Percentiles rank a stretch among this genome's conserved stretches.
Conservation (phyloP, 2,113 vertebrate species). For the Prionailurus bengalensis region DNA sequence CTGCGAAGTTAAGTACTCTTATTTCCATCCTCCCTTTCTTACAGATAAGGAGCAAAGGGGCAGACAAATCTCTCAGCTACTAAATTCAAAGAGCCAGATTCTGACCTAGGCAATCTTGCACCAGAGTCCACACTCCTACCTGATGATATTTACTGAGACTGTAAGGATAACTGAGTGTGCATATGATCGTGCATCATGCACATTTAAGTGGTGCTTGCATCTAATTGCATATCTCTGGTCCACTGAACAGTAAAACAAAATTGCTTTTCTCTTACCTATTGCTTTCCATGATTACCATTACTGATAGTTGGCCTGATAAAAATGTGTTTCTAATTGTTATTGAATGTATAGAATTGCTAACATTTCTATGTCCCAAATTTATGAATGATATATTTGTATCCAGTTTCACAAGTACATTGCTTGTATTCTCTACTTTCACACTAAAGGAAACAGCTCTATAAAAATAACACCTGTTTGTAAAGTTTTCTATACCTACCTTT, state of each 20-base stretch:
- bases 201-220: background rate
- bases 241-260: slow-evolving; percentile 47
- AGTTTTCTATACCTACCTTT: background rate
- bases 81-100: background rate
- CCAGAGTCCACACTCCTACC: background rate
- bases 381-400: slow-evolving; percentile 17
- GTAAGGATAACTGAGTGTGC: background rate
- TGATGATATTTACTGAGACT: background rate
- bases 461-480: slow-evolving; percentile 47
- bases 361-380: slow-evolving; percentile 1
- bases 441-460: slow-evolving; percentile 33
- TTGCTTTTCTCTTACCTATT: background rate
- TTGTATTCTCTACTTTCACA: slow-evolving; percentile 27
- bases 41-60: background rate
- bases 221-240: slow-evolving; percentile 18
- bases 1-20: background rate
- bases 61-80: background rate
- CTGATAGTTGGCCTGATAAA: background rate
- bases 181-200: background rate
- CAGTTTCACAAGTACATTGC: background rate
- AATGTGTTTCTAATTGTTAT: slow-evolving; percentile 21
- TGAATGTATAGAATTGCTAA: slow-evolving; percentile 4
- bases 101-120: background rate
- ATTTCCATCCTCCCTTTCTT: background rate
- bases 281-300: slow-evolving; percentile 41